These are phyloP conservation scores for Valencia hispanica DNA, from an alignment of 2,797 vertebrate species.

Conservation along the genomic window DNA sequence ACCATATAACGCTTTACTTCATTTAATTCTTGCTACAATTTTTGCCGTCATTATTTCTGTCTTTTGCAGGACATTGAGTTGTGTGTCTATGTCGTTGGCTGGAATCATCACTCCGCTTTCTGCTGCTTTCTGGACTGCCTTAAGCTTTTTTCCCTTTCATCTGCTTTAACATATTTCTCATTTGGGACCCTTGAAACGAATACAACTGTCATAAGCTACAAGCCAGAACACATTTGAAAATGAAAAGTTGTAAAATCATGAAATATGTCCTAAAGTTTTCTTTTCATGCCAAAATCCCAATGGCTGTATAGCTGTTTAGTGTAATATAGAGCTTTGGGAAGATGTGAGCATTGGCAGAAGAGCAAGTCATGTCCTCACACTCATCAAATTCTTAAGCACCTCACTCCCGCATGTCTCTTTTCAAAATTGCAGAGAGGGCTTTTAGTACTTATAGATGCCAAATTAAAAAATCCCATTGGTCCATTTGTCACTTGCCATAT, in stretches of 20 bases:
- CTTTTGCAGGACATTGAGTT: not conserved
- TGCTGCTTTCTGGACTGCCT: not conserved
- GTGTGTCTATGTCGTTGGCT: not conserved
- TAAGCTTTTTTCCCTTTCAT: not conserved
- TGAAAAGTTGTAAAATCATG: conserved; percentile 1
- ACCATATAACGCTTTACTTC: not conserved
- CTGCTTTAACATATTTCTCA: conserved; percentile 18
- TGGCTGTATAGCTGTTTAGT: not conserved
- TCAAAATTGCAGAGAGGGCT: conserved; percentile 36
- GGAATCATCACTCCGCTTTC: not conserved
- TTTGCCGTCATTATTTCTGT: not conserved
- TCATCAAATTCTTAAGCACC: conserved; percentile 16
- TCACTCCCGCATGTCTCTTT: conserved; percentile 38
- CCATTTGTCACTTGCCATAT: conserved; percentile 59
- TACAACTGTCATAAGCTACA: not conserved
- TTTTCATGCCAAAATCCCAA: conserved; percentile 7
- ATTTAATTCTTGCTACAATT: not conserved
- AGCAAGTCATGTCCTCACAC: conserved; percentile 5
- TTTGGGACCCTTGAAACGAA: not conserved
- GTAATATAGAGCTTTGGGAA: conserved; percentile 1
- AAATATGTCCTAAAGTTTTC: conserved; percentile 4
- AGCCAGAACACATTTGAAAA: not conserved
- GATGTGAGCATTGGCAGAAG: conserved; percentile 9
- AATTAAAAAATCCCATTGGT: conserved; percentile 58
- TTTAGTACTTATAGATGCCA: conserved; percentile 48